phyloP scores from a whole-genome alignment of 2,113 vertebrate genomes.

The mouse (Mus musculus) region DNA sequence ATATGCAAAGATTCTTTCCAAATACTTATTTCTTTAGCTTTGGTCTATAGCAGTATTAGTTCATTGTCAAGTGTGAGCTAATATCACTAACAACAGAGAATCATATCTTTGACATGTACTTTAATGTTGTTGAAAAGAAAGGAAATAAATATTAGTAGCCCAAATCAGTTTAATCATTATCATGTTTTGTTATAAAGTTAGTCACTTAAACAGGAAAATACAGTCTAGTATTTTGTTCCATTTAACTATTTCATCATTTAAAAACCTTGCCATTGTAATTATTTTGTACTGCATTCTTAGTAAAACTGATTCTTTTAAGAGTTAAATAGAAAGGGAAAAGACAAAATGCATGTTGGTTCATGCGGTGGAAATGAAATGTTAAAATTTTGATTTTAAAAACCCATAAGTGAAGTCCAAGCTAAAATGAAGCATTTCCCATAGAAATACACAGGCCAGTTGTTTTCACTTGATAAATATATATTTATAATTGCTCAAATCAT shows the following conservation, averaged over 20 bases:
- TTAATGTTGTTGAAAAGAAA: background rate
- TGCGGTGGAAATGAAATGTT: background rate
- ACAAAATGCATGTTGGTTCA: background rate
- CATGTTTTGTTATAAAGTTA: background rate
- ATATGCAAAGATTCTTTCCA: background rate
- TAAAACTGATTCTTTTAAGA: background rate
- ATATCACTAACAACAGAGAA: background rate
- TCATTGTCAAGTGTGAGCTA: background rate
- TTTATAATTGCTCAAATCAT: constrained; percentile 67
- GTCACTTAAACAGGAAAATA: constrained; percentile 9
- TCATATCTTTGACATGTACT: background rate
- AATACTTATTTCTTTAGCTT: background rate
- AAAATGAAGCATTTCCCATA: constrained; percentile 28
- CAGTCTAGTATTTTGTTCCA: background rate
- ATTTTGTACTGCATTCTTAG: background rate
- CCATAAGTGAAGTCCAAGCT: background rate
- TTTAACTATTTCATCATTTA: constrained; percentile 35
- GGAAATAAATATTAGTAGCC: background rate
- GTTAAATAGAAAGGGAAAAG: background rate
- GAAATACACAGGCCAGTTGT: constrained; percentile 38
- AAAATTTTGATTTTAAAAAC: background rate
- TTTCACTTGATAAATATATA: constrained; percentile 63
- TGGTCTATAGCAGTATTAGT: background rate
- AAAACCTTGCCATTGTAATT: background rate
- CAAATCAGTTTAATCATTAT: constrained; percentile 5